Evolutionary conservation across 2,888 invertebrate genomes (phyloP), one percentile per base, ranked within the genome.

Genomic region (Galerucella calmariensis): DNA sequence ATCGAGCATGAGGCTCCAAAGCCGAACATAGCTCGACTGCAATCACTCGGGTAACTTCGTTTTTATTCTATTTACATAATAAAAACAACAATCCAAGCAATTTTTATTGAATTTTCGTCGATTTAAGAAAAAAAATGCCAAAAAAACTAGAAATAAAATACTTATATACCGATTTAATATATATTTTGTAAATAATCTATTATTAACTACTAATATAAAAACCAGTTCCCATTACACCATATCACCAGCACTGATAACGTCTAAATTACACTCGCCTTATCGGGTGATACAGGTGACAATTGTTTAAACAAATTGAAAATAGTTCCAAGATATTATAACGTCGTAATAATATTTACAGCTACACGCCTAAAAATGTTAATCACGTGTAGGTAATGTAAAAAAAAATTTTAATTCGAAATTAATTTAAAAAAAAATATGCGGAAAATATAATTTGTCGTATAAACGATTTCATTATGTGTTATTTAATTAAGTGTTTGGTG

Each of bases 211-310:
- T 20, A 11, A 56, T 16, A n/a, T n/a, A 16, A 16, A 56, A 56
- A 56, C 56, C n/a, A 48, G 69, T 35, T 11, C 27, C 10, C 9
- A 48, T 20, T 62, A 58, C 53, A 65, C 66, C 66, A 66, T 65
- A 53, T 51, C 67, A 53, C 20, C 44, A 70, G 53, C 62, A 35
- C 62, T 69, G 74, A 74, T 74, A 74, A 71, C 56, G 62, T 62
- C 67, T 56, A 20, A 56, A 56, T 56, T 56, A 56, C n/a, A n/a
- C 1, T 16, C 53, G 12, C 44, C 67, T 74, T 72, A 69, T 72
- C 75, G 48, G n/a, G n/a, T n/a, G n/a, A n/a, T 58, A 35, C 48
- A 69, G 58, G 72, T 72, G 75, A 72, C 72, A 75, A 75, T 75
- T 75, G 44, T 53, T 62, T 62, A 16, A 65, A 46, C 63, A 65